These are phyloP conservation scores for Pecten maximus DNA, from an alignment of 2,888 invertebrate genomes.

Conservation along the genomic window DNA sequence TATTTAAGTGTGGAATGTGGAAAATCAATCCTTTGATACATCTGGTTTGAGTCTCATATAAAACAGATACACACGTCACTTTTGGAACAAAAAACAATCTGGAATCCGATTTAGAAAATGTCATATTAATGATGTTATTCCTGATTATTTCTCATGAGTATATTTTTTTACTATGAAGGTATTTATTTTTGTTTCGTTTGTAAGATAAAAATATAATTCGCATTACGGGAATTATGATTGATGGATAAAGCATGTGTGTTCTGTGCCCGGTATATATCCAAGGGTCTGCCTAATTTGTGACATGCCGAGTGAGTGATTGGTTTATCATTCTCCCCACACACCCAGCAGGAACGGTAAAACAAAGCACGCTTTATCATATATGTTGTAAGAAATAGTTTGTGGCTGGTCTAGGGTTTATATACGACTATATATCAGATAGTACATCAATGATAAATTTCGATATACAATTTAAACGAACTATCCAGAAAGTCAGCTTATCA, in stretches of 20 bases:
- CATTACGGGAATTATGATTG: neutral
- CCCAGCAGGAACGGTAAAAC: neutral
- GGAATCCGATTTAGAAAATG: neutral
- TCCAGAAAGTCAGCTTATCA: neutral
- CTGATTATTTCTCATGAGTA: neutral
- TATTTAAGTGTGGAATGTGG: neutral
- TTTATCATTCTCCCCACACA: constrained; percentile 1
- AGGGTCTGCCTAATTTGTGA: neutral
- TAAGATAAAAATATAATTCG: neutral
- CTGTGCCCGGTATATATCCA: neutral
- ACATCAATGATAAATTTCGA: neutral
- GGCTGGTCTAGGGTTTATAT: neutral
- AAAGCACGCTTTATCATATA: neutral
- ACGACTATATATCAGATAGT: neutral
- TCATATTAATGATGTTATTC: neutral
- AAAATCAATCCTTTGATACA: neutral
- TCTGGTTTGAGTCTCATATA: neutral
- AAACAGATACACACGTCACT: neutral
- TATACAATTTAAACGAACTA: neutral
- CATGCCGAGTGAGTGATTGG: neutral
- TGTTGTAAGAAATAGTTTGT: neutral
- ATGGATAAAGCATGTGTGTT: neutral
- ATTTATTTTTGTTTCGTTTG: neutral
- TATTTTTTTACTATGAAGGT: neutral
- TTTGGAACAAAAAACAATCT: neutral